These are phyloP conservation scores for Sepioteuthis lessoniana DNA, from an alignment of 2,888 invertebrate genomes.

Conservation along the genomic window DNA sequence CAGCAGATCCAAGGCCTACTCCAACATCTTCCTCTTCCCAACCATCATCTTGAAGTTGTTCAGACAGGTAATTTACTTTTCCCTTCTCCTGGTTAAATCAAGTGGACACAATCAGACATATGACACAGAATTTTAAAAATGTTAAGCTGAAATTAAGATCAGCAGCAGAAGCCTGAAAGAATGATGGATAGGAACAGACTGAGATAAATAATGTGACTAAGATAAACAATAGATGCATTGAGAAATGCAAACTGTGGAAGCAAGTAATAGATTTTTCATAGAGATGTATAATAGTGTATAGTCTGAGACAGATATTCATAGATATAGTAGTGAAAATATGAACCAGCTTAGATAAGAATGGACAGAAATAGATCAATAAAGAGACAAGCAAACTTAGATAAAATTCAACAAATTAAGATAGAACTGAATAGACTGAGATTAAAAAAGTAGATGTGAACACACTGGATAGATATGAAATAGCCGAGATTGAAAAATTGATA, in stretches of 20 bases:
- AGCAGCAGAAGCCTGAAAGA: neutral
- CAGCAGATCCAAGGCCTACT: neutral
- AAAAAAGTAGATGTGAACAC: neutral
- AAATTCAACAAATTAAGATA: neutral
- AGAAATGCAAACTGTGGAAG: too few species aligned
- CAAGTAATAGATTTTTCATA: too few species aligned
- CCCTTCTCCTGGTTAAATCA: neutral
- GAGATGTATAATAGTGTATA: too few species aligned
- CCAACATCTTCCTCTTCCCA: neutral
- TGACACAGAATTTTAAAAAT: neutral
- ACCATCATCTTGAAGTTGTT: neutral
- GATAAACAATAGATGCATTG: too few species aligned
- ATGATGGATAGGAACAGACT: neutral
- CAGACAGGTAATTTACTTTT: neutral
- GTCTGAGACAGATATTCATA: too few species aligned
- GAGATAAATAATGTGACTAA: neutral
- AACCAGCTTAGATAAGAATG: too few species aligned
- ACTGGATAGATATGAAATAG: neutral
- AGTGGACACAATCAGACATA: slow-evolving; percentile 7
- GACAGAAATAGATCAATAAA: too few species aligned
- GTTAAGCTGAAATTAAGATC: neutral
- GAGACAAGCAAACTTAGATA: neutral
- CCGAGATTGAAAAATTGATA: neutral
- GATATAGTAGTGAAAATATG: too few species aligned
- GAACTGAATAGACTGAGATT: neutral